A percentile compares a stretch with the other conserved stretches of the same genome.
Evolutionary conservation across 2,888 invertebrate species (phyloP).

Genomic region (Hypercompe scribonia): DNA sequence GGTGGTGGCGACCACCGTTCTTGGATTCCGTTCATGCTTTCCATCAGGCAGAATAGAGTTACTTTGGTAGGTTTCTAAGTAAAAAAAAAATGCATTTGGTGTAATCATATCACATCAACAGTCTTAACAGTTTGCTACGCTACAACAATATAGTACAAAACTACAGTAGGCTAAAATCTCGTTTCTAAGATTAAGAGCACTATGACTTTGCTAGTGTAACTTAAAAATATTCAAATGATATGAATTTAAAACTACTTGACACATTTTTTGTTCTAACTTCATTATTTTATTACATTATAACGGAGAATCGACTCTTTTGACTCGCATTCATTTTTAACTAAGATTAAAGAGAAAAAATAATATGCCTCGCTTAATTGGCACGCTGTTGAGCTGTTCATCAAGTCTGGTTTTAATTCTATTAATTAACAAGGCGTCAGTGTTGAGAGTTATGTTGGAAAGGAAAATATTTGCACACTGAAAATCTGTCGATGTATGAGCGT

Average conservation of each 20-base stretch:
- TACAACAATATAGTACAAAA: too few relatives aligned
- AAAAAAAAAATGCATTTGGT: too few relatives aligned
- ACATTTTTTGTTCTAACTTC: background rate
- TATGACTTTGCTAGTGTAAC: background rate
- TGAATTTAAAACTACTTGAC: constrained; percentile 9
- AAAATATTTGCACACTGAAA: constrained; percentile 71
- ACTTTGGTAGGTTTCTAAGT: too few relatives aligned
- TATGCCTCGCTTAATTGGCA: constrained; percentile 58
- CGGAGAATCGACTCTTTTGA: constrained; percentile 21
- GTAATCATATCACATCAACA: too few relatives aligned
- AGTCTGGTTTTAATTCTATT: constrained; percentile 72
- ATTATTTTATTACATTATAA: constrained; percentile 16
- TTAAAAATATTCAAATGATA: background rate
- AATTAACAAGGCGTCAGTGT: constrained; percentile 71
- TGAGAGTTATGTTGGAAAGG: constrained; percentile 69
- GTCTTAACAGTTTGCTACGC: too few relatives aligned
- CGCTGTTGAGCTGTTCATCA: constrained; percentile 65
- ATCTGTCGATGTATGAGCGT: constrained; percentile 77
- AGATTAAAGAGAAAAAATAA: constrained; percentile 45
- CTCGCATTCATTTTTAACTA: constrained; percentile 32
- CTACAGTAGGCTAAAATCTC: too few relatives aligned
- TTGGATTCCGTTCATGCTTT: too few relatives aligned
- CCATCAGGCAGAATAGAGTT: too few relatives aligned
- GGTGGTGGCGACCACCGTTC: too few relatives aligned
- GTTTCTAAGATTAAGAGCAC: too few relatives aligned